Percentiles rank a stretch among this genome's conserved stretches.
phyloP scores from a whole-genome alignment of 2,888 invertebrate genomes.

The Tethea ocularis region DNA sequence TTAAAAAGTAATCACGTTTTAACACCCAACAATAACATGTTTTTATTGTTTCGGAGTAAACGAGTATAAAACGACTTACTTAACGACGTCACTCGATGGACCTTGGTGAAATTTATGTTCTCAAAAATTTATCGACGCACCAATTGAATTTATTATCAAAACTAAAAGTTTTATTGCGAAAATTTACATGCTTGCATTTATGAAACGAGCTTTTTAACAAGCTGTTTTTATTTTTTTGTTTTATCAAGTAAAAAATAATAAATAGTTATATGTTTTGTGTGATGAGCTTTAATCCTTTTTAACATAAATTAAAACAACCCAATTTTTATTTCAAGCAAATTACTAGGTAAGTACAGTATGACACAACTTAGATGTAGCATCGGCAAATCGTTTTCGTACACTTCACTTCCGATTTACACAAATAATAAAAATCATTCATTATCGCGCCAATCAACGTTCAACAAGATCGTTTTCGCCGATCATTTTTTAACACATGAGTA shows the following conservation, averaged over 20 bases:
- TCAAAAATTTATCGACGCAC: slow-evolving; percentile 67
- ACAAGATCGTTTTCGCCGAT: too few relatives aligned
- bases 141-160: slow-evolving; percentile 72
- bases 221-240: slow-evolving; percentile 17
- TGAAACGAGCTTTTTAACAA: slow-evolving; percentile 28
- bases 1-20: slow-evolving; percentile 18
- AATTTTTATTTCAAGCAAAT: too few relatives aligned
- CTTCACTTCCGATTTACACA: too few relatives aligned
- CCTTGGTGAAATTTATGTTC: slow-evolving; percentile 64
- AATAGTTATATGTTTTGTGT: not conserved
- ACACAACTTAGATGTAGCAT: too few relatives aligned
- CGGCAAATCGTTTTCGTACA: too few relatives aligned
- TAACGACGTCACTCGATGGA: slow-evolving; percentile 59
- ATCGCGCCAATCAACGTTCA: too few relatives aligned
- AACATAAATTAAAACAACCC: too few relatives aligned
- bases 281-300: not conserved
- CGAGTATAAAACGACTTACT: slow-evolving; percentile 59
- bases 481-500: too few relatives aligned
- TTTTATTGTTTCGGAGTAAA: slow-evolving; percentile 49
- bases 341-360: too few relatives aligned
- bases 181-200: slow-evolving; percentile 44
- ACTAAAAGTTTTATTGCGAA: slow-evolving; percentile 62
- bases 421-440: too few relatives aligned
- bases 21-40: slow-evolving; percentile 35
- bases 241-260: not conserved